Base-by-base conservation (phyloP, 92 coral and sea anemone genomes). In the Umimayanthus chanpuru region DNA sequence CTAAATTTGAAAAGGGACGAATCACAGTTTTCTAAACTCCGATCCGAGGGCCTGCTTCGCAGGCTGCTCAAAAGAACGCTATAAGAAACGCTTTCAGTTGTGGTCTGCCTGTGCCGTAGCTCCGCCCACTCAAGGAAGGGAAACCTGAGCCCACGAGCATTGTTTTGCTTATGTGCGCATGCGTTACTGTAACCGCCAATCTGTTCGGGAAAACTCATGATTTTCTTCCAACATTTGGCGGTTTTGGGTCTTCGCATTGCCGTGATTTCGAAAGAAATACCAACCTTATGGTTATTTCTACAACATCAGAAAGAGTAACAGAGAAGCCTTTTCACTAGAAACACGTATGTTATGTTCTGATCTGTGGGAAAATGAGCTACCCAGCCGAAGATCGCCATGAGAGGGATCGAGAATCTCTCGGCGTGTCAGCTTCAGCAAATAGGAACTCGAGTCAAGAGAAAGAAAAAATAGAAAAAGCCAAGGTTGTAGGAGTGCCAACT, bases 381-480 rank as follows among this genome's bases (percentile, higher is more conserved):
- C 95, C 93, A 66, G 90, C 93, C 76, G 99, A 97, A 85, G 98
- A 96, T 89, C 93, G 96, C 72, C 95, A 91, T 77, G 98, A 94
- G 72, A 91, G 98, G 56, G 99, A 94, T 77, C 83, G 97, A 73
- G 99, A 94, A 38, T 85, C 95, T 56, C 92, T 89, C 85, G 85
- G 91, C 85, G 88, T 82, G 76, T 82, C 86, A 67, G 86, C 95
- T 88, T 90, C 96, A 70, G 29, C 84, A 6, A 85, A 92, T 49
- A 91, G 94, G 85, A 94, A 88, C 86, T 81, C 90, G 73, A 36
- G 88, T 67, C 90, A 88, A 76, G 97, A 94, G 43, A 81, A 79
- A 86, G 94, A 92, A 89, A 92, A 89, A 86, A 90, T 91, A 61
- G 98, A 96, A 30, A 94, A 96, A 85, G 91, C 90, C 66, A 93